Evolutionary conservation across 1,140 invertebrate genomes (phyloP).

Genomic region (Pseudomyrmex pallidus): DNA sequence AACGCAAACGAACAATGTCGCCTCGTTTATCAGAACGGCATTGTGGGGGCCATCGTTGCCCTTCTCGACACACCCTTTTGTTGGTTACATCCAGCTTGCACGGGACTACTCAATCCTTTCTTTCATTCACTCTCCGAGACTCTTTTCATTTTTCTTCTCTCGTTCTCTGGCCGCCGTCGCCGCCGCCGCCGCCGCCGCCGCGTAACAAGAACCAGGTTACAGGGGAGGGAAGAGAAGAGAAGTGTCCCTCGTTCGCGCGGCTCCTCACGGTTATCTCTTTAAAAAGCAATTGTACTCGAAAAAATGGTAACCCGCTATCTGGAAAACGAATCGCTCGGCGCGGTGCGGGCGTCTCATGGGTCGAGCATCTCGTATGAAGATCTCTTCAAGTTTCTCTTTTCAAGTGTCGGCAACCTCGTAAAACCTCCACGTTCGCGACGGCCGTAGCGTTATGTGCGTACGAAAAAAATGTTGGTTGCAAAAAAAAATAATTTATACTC

Average conservation of each 20-base stretch:
- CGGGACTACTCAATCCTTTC: slow-evolving; percentile 83
- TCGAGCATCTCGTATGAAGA: too few relatives aligned
- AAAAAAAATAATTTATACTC: too few relatives aligned
- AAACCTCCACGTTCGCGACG: not conserved
- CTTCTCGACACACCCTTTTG: slow-evolving; percentile 83
- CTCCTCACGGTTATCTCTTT: slow-evolving; percentile 71
- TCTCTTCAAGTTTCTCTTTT: too few relatives aligned
- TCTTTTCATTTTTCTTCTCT: slow-evolving; percentile 81
- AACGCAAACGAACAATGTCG: slow-evolving; percentile 74
- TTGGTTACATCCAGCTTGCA: slow-evolving; percentile 80
- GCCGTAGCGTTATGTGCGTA: not conserved
- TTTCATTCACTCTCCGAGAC: slow-evolving; percentile 77
- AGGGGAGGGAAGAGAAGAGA: slow-evolving; percentile 19
- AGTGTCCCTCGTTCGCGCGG: slow-evolving; percentile 60
- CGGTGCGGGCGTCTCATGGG: not conserved
- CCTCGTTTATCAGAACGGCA: slow-evolving; percentile 78
- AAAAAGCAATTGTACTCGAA: slow-evolving; percentile 80
- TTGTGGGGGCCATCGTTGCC: slow-evolving; percentile 79
- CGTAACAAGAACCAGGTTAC: slow-evolving; percentile 51
- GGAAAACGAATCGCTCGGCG: slow-evolving; percentile 64
- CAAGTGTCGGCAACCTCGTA: not conserved
- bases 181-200: slow-evolving; percentile 1
- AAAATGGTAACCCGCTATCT: slow-evolving; percentile 70
- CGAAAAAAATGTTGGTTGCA: too few relatives aligned
- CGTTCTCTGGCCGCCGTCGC: slow-evolving; percentile 54